phyloP scores from a whole-genome alignment of 2,113 vertebrate genomes.

The Cyphomyrus plagiostoma region DNA sequence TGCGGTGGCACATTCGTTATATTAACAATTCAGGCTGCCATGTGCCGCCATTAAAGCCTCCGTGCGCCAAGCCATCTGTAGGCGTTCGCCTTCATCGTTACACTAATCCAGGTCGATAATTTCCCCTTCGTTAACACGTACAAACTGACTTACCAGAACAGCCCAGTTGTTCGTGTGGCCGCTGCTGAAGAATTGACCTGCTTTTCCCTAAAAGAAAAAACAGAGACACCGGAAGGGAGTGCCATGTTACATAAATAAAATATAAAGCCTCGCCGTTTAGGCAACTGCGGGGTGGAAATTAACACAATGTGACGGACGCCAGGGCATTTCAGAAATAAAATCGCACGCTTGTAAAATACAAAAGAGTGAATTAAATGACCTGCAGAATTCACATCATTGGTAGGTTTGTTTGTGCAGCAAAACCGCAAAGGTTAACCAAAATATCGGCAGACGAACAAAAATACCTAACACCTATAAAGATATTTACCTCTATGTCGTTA shows the following conservation, averaged over 20 bases:
- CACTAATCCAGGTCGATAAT: not conserved
- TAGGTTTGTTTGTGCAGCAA: not conserved
- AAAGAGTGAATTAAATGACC: not conserved
- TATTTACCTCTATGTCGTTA: conserved; percentile 50
- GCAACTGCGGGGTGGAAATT: not conserved
- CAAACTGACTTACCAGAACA: conserved; percentile 71
- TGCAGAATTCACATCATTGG: not conserved
- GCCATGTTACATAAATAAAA: not conserved
- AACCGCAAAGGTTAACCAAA: not conserved
- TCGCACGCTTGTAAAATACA: not conserved
- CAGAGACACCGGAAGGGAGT: not conserved
- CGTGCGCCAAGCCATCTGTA: not conserved
- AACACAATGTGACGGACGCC: not conserved
- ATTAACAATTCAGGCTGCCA: not conserved
- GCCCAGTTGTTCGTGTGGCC: conserved; percentile 98
- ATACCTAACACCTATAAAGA: not conserved
- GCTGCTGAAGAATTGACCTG: conserved; percentile 82
- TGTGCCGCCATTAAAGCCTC: not conserved
- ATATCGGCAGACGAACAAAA: not conserved
- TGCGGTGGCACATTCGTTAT: not conserved
- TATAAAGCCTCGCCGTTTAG: not conserved
- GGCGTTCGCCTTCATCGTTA: not conserved
- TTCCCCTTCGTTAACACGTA: not conserved
- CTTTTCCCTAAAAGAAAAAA: conserved; percentile 62
- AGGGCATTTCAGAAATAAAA: not conserved